These are phyloP conservation scores for Rhyzopertha dominica DNA, from an alignment of 1,140 invertebrate genomes.

Conservation along the genomic window DNA sequence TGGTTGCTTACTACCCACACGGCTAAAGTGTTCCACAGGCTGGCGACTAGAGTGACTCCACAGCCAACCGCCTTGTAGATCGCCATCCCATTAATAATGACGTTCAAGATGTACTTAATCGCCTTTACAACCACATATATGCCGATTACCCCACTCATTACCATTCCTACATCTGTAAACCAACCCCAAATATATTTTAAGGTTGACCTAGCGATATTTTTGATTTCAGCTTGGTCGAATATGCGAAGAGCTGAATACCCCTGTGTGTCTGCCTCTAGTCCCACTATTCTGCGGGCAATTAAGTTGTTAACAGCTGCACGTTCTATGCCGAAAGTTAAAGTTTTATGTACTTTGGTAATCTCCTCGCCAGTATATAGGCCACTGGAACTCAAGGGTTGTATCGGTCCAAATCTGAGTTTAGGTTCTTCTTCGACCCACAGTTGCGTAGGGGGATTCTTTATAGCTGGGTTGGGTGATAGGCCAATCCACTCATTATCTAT, in stretches of 20 bases:
- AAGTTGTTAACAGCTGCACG: slow-evolving; percentile 12
- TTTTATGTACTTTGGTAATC: slow-evolving; percentile 8
- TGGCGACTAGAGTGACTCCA: too few species aligned
- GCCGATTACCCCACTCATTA: slow-evolving; percentile 12
- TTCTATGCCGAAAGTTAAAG: slow-evolving; percentile 15
- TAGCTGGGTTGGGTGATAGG: too few species aligned
- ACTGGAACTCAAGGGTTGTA: slow-evolving; percentile 6
- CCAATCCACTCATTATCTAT: too few species aligned
- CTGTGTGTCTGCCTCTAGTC: slow-evolving; percentile 5
- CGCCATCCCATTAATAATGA: too few species aligned
- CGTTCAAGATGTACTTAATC: slow-evolving; percentile 13
- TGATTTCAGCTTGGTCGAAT: slow-evolving; percentile 7
- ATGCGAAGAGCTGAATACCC: background rate
- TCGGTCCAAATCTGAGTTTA: slow-evolving; percentile 10
- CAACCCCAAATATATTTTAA: slow-evolving; percentile 13
- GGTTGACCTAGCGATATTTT: slow-evolving; percentile 2
- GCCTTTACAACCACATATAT: slow-evolving; percentile 7
- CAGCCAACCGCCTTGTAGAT: too few species aligned
- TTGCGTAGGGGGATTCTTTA: too few species aligned
- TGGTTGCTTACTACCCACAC: too few species aligned
- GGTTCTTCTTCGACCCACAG: too few species aligned
- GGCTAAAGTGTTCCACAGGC: too few species aligned
- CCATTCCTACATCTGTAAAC: slow-evolving; percentile 12
- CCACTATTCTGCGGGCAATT: slow-evolving; percentile 7
- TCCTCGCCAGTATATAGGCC: slow-evolving; percentile 17